Evolutionary conservation across 1,140 invertebrate species (phyloP), one percentile per base, ranked within the genome.

Genomic region (Zaprionus ornatus): DNA sequence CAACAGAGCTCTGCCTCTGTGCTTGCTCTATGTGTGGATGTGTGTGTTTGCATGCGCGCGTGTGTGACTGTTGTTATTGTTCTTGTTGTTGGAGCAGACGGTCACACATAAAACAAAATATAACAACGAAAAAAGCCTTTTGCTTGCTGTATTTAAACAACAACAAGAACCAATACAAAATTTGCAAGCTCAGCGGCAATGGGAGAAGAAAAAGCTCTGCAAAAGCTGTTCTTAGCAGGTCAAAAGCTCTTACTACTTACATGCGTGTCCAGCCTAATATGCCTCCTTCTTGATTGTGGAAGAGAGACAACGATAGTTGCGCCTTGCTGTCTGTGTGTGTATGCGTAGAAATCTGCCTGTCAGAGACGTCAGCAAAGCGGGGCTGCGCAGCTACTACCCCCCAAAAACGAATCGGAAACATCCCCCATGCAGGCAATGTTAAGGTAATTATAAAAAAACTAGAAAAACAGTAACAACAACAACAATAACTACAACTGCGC

Each of bases 261-360:
- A 80, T 80, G 75, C 75, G 75, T 80, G 52, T 66, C 71, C 61
- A 78, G 78, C 78, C 75, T 78, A 80, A 65, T 57, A 60, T 57
- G 56, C 62, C 66, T 50, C 59, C 54, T 42, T 42, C 19, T 32
- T 17, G 10, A 17, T 17, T 27, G 70, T 21, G 15, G 5, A 45
- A 76, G n/a, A 69, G 68, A 71, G 80, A 73, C 79, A 61, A 57
- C 64, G 59, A 72, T 75, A 21, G 35, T 10, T 35, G 10, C 15
- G 5, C 5, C 21, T 32, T 21, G 23, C 29, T 23, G 4, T 37
- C 13, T 59, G 40, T 32, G 27, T 42, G 1, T 69, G 17, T 63
- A 19, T 75, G 59, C 21, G 37, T 65, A 12, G 29, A n/a, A 9
- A 23, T 65, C 12, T 59, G 29, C 23, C 29, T 45, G 37, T 10